phyloP scores from a whole-genome alignment of 2,888 invertebrate species.

The Nomada ruficornis region DNA sequence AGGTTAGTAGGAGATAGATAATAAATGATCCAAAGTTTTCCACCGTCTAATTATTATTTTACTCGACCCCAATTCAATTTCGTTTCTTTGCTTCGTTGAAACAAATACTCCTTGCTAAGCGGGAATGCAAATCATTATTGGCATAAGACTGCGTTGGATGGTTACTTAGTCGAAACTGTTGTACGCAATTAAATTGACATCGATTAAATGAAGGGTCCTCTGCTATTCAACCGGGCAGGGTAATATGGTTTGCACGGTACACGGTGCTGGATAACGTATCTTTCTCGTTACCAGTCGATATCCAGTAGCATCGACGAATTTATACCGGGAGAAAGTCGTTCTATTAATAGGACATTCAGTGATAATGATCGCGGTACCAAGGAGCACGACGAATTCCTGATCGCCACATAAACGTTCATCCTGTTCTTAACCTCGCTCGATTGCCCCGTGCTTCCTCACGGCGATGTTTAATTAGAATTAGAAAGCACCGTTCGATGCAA shows the following conservation, averaged over 20 bases:
- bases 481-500: constrained; percentile 27
- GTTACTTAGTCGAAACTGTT: neutral
- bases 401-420: constrained; percentile 53
- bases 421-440: constrained; percentile 29
- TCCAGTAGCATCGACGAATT: constrained; percentile 63
- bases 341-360: constrained; percentile 68
- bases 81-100: neutral
- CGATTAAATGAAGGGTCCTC: neutral
- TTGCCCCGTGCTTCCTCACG: constrained; percentile 28
- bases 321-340: constrained; percentile 66
- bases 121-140: neutral
- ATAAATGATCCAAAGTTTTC: neutral
- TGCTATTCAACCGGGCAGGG: neutral
- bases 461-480: constrained; percentile 56
- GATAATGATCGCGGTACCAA: constrained; percentile 61
- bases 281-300: constrained; percentile 44
- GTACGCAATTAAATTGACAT: constrained; percentile 26
- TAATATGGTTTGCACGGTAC: constrained; percentile 24
- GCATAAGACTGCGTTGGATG: neutral
- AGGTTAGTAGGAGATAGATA: constrained; percentile 65
- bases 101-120: neutral
- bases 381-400: constrained; percentile 60
- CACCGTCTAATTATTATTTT: neutral
- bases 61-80: neutral
- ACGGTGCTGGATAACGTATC: constrained; percentile 26